Base-by-base conservation (phyloP, 2,888 invertebrate species). In the Polyploca ridens region DNA sequence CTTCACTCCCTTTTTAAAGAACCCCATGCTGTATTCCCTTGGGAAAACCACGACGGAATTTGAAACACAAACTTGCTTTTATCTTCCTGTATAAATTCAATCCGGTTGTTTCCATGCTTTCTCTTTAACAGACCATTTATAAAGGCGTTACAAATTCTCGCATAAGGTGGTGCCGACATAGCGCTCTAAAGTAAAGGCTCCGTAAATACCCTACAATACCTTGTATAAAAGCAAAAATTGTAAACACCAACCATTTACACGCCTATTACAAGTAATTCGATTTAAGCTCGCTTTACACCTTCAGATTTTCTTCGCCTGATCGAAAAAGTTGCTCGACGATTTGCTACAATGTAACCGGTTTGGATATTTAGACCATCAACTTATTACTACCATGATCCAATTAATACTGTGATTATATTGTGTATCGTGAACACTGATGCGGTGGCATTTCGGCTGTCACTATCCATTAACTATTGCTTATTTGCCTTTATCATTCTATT, bases 181-280 rank as follows among this genome's bases (percentile, higher is more conserved):
- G 54, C 61, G 65, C 70, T 67, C 66, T 38, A 63, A 66, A 64
- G 69, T 66, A 68, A 72, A 72, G 38, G 35, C 35, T 33, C 7
- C 63, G 64, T 75, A 71, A 76, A 77, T 73, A 72, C 73, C 67
- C 68, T 75, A 76, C 72, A 74, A 75, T 73, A 69, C 72, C 35
- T 63, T 65, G 70, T 69, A 78, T 77, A 79, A 84, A 82, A 82
- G 79, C 68, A 82, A 83, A 86, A 85, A 81, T 76, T 81, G 76
- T 86, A 77, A 83, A 83, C 84, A 83, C 73, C 76, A 69, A 73
- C 70, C 80, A 67, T 85, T 89, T 86, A 83, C 79, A 85, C 78
- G 84, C 75, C 72, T 75, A 85, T 90, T 88, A 87, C 74, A 72
- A 27, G 81, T 84, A 86, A 88, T 83, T 83, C 79, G 79, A 75